phyloP scores from a whole-genome alignment of 2,113 vertebrate genomes.

The Pantherophis guttatus region DNA sequence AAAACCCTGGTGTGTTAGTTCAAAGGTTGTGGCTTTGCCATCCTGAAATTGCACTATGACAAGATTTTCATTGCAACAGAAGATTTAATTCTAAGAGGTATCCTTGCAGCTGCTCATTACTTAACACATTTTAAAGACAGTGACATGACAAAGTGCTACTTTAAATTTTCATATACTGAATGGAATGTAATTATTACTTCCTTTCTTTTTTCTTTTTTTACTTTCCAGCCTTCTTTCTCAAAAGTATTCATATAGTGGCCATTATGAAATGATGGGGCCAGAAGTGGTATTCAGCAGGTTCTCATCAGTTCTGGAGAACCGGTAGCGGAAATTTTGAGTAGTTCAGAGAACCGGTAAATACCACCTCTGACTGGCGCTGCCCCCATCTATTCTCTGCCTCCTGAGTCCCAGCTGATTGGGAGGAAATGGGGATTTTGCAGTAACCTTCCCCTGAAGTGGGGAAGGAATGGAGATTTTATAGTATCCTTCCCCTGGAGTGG shows the following conservation, averaged over 20 bases:
- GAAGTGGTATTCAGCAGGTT: no score
- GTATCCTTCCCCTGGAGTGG: no score
- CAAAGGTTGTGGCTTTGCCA: conserved; percentile 2
- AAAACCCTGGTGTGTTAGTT: neutral
- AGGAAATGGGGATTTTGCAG: no score
- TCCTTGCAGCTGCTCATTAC: neutral
- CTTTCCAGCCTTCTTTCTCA: neutral
- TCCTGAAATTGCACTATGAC: conserved; percentile 22
- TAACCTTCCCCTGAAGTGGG: no score
- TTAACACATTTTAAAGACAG: conserved; percentile 12
- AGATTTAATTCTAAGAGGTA: conserved; percentile 5
- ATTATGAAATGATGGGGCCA: neutral
- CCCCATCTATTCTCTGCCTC: no score
- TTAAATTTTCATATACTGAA: neutral
- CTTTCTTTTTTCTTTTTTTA: neutral
- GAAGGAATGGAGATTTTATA: no score
- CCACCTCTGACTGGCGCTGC: no score
- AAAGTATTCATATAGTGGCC: neutral
- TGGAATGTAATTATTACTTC: neutral
- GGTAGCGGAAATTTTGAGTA: no score
- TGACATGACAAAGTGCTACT: neutral
- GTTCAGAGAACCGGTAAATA: no score
- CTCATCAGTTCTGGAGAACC: no score
- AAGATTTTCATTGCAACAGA: conserved; percentile 6
- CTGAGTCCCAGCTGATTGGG: no score